phyloP scores from a whole-genome alignment of 2,113 vertebrate genomes.

The Centropus unirufus region DNA sequence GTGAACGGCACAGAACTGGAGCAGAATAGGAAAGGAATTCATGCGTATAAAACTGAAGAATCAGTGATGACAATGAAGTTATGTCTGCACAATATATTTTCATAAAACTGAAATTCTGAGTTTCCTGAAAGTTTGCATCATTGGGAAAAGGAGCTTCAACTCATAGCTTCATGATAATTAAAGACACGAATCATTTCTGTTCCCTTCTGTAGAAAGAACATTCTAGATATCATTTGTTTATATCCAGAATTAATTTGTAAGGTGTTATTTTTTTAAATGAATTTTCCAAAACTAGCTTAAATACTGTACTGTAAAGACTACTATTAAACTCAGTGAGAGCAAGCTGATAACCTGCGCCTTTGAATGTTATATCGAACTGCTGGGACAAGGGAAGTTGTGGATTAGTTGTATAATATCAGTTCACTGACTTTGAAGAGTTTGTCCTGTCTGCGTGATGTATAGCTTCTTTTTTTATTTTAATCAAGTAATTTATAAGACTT shows the following conservation, averaged over 20 bases:
- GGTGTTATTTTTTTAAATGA: not conserved
- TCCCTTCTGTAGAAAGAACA: not conserved
- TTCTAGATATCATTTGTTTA: not conserved
- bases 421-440: constrained; percentile 3
- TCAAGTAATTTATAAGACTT: not conserved
- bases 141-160: not conserved
- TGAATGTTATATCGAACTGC: not conserved
- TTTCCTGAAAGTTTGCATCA: not conserved
- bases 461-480: constrained; percentile 8
- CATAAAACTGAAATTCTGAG: not conserved
- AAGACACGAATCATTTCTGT: not conserved
- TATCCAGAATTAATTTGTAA: not conserved
- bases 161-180: not conserved
- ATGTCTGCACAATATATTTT: not conserved
- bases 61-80: not conserved
- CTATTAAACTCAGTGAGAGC: not conserved
- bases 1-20: not conserved
- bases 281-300: not conserved
- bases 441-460: not conserved
- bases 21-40: not conserved
- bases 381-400: not conserved
- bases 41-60: not conserved
- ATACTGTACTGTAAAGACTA: not conserved
- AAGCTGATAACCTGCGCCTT: not conserved
- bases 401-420: not conserved